Conservation (phyloP, 92 coral and sea anemone genomes). For the Paramuricea clavata region DNA sequence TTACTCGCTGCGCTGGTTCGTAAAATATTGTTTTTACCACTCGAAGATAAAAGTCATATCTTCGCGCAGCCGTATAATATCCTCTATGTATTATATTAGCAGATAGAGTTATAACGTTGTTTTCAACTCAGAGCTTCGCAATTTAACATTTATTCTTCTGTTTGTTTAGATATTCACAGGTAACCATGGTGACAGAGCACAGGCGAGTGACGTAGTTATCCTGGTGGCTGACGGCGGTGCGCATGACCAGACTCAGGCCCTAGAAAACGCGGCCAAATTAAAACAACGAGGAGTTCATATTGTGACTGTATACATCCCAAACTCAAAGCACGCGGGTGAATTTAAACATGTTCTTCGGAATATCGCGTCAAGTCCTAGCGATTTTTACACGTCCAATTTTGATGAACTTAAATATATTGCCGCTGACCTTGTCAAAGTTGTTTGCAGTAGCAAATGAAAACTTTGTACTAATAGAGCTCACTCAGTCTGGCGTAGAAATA, state of each 20-base stretch:
- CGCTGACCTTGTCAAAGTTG: conserved; percentile 43
- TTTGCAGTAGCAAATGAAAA: conserved; percentile 39
- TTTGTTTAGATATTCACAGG: conserved; percentile 30
- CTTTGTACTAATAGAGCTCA: too few relatives aligned
- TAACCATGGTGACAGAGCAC: conserved; percentile 32
- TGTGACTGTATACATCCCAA: conserved; percentile 23
- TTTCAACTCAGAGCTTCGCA: too few relatives aligned
- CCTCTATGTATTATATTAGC: too few relatives aligned
- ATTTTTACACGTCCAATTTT: conserved; percentile 37
- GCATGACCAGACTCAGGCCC: conserved; percentile 33
- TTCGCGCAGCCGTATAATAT: too few relatives aligned
- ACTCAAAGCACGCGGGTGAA: not conserved
- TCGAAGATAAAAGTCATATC: too few relatives aligned
- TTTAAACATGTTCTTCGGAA: not conserved
- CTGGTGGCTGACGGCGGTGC: conserved; percentile 51
- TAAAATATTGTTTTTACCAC: too few relatives aligned
- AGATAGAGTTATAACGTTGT: too few relatives aligned
- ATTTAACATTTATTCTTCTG: too few relatives aligned
- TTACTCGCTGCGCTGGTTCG: too few relatives aligned
- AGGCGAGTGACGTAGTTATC: conserved; percentile 32
- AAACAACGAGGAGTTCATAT: conserved; percentile 29
- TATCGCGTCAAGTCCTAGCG: conserved; percentile 30
- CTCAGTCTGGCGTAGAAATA: too few relatives aligned
- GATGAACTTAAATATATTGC: conserved; percentile 40
- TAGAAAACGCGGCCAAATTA: conserved; percentile 21